A percentile compares a stretch with the other conserved stretches of the same genome.
These are phyloP conservation scores for Manduca sexta DNA, from an alignment of 1,140 invertebrate genomes.

Conservation along the genomic window DNA sequence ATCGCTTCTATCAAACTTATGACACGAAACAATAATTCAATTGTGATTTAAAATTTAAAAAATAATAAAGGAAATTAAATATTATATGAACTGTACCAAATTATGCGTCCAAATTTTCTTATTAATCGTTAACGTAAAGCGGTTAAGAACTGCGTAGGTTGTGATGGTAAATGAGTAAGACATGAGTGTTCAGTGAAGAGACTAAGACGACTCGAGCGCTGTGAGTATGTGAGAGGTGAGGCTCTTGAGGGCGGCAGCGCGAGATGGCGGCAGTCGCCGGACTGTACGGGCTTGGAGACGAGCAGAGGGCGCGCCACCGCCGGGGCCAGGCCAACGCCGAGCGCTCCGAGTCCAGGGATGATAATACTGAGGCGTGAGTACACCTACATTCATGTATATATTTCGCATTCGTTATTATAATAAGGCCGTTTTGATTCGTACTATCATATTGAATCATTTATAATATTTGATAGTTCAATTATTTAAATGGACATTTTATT, in stretches of 20 bases:
- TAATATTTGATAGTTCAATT: too few species aligned
- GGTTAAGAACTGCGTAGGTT: slow-evolving; percentile 8
- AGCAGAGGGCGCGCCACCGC: slow-evolving; percentile 59
- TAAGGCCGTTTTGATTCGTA: too few species aligned
- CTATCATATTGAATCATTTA: too few species aligned
- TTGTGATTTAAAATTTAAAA: slow-evolving; percentile 55
- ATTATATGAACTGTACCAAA: slow-evolving; percentile 45
- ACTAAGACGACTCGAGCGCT: slow-evolving; percentile 12
- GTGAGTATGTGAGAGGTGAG: slow-evolving; percentile 28
- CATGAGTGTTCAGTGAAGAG: slow-evolving; percentile 15
- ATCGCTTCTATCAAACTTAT: slow-evolving; percentile 40
- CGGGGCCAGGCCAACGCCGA: slow-evolving; percentile 59
- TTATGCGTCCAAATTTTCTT: slow-evolving; percentile 63
- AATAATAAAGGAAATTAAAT: slow-evolving; percentile 6
- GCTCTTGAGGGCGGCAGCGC: slow-evolving; percentile 34
- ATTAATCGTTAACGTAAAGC: slow-evolving; percentile 1
- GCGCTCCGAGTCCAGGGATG: slow-evolving; percentile 63
- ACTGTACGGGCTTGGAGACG: slow-evolving; percentile 60
- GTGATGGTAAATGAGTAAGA: slow-evolving; percentile 25
- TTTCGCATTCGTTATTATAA: too few species aligned
- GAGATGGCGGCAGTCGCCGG: slow-evolving; percentile 62
- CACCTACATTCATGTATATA: background rate
- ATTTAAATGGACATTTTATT: too few species aligned
- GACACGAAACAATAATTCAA: slow-evolving; percentile 67
- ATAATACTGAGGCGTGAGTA: slow-evolving; percentile 67